Conservation (phyloP, 2,797 vertebrate species). For the Jordanella pulchra region DNA sequence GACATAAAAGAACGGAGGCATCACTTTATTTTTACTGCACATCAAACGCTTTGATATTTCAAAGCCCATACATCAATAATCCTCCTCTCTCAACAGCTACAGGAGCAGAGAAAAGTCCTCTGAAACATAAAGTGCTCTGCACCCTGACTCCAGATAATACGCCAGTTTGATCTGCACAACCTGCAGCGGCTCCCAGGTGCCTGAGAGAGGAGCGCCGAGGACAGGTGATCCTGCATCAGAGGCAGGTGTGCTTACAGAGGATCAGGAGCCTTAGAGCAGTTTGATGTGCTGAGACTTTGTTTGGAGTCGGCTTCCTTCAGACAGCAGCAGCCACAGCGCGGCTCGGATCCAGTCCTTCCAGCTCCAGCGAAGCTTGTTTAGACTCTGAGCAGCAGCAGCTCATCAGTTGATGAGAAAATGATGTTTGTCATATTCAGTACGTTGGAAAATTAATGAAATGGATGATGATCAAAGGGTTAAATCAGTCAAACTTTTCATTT, state of each 20-base stretch:
- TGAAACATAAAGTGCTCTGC: neutral
- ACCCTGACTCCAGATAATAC: conserved; percentile 35
- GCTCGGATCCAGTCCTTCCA: too few species aligned
- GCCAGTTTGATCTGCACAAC: conserved; percentile 40
- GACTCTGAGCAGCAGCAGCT: too few species aligned
- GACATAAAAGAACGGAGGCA: conserved; percentile 52
- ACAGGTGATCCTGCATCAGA: conserved; percentile 37
- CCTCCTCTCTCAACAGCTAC: conserved; percentile 32
- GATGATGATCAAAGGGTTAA: too few species aligned
- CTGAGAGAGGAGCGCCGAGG: conserved; percentile 40
- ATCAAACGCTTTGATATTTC: conserved; percentile 60
- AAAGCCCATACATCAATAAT: conserved; percentile 61
- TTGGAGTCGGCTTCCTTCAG: too few species aligned
- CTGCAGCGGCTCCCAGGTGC: conserved; percentile 12
- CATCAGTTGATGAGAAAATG: too few species aligned
- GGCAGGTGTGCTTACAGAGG: neutral
- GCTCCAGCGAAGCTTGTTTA: too few species aligned
- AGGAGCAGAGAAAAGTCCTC: conserved; percentile 15
- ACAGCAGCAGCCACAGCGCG: too few species aligned
- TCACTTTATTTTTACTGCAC: conserved; percentile 45
- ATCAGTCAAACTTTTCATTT: too few species aligned
- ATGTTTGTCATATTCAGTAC: too few species aligned
- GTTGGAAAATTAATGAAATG: too few species aligned
- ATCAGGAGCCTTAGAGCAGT: neutral
- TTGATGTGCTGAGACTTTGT: too few species aligned